Base-by-base conservation (phyloP, 2,113 vertebrate genomes). In the Tiliqua scincoides region DNA sequence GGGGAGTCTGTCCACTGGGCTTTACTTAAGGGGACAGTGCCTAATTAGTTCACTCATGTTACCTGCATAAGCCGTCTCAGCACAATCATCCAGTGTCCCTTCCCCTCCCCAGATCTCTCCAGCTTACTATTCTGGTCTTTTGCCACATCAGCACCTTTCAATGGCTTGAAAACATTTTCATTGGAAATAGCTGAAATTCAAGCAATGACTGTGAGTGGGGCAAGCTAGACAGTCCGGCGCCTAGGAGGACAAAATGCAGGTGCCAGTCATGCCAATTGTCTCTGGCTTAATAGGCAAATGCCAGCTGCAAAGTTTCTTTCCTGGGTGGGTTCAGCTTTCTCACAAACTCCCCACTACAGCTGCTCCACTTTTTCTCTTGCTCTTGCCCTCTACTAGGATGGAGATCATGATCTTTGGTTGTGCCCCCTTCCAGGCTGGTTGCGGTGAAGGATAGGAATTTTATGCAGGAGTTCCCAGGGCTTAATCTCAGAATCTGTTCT, bases 181-280 rank as follows among this genome's bases (percentile, higher is more conserved):
- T 18, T 57, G 40, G 35, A 75, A 87, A 75, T 67, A 75, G 43
- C 32, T 75, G 79, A 67, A 87, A 87, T 57, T 74, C 79, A 67
- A 82, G 70, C n/a, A 81, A 74, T 27, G 35, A 27, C 25, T 86
- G 63, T 82, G 70, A 48, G 85, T 40, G n/a, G 62, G 12, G 71
- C 48, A 52, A 30, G 70, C 59, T 30, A 74, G 62, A 79, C 74
- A 25, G 78, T 18, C 59, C 5, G 72, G 71, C 61, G 43, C 78
- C 70, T 27, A 74, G 57, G 32, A 59, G 25, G 37, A 61, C 25
- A 48, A 30, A 83, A n/a, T n/a, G 6, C n/a, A 72, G 63, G 35
- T 12, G 18, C 35, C n/a, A n/a, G 9, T 27, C 30, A 18, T 70
- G 32, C 18, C 59, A 74, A 17, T 77, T 76, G 61, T 21, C 40